Evolutionary conservation across 2,888 invertebrate genomes (phyloP).

Genomic region (Diaphora mendica): DNA sequence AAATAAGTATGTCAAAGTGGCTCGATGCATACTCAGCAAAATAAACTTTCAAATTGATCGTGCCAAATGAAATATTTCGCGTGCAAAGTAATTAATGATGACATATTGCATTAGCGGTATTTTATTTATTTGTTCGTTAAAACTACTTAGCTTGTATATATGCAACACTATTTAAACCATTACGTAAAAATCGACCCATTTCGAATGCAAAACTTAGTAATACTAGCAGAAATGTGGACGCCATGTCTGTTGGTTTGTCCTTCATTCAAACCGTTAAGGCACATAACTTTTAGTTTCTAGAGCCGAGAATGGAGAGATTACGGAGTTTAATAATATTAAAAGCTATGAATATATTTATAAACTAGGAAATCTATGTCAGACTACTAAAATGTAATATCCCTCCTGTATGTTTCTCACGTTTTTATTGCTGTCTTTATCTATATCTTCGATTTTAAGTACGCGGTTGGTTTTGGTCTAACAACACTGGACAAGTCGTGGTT

Average conservation of each 20-base stretch:
- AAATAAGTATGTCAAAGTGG: not conserved
- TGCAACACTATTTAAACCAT: not conserved
- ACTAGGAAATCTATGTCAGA: not conserved
- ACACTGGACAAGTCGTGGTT: not conserved
- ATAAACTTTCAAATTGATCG: constrained; percentile 24
- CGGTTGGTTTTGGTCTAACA: not conserved
- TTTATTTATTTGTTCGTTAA: constrained; percentile 36
- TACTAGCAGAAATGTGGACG: constrained; percentile 5
- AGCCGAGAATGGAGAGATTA: not conserved
- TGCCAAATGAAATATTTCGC: constrained; percentile 21
- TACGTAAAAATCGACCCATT: not conserved
- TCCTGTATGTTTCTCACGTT: not conserved
- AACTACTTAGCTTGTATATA: constrained; percentile 24
- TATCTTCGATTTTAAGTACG: not conserved
- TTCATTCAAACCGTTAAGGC: not conserved
- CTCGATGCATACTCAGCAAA: constrained; percentile 3
- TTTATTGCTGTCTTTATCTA: not conserved
- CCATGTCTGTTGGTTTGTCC: not conserved
- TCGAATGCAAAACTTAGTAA: constrained; percentile 16
- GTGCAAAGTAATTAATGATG: constrained; percentile 27
- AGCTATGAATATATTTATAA: not conserved
- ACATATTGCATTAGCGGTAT: constrained; percentile 31
- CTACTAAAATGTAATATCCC: not conserved
- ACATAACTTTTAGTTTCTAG: not conserved
- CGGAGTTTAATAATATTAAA: not conserved